phyloP scores from a whole-genome alignment of 2,797 vertebrate genomes.

The Sebastes hubbsi region DNA sequence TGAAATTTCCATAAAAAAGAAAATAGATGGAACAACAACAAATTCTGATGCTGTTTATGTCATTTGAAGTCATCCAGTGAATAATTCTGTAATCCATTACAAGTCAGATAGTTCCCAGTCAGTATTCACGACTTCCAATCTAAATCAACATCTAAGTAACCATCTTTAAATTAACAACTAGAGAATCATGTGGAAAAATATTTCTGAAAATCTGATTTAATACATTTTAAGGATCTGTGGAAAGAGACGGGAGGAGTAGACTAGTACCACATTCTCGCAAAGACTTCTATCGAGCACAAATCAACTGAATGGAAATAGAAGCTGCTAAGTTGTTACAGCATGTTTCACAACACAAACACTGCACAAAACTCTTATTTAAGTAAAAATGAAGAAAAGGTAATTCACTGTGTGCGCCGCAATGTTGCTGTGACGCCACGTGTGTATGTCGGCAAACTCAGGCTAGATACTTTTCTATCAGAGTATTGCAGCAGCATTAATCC shows the following conservation, averaged over 20 bases:
- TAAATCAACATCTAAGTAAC: background rate
- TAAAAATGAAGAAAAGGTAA: background rate
- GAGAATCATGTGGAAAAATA: background rate
- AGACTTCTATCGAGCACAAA: background rate
- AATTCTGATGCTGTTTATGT: background rate
- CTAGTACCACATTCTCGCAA: background rate
- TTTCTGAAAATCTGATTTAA: background rate
- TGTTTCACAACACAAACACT: background rate
- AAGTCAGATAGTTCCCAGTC: background rate
- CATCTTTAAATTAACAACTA: background rate
- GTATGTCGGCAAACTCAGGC: no score
- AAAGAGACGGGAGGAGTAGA: background rate
- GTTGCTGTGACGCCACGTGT: background rate
- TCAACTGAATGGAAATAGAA: background rate
- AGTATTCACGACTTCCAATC: background rate
- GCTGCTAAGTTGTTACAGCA: background rate
- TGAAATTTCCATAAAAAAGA: background rate
- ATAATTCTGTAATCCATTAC: background rate
- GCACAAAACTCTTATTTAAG: background rate
- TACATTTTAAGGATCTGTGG: background rate
- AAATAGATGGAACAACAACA: background rate
- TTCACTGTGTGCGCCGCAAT: background rate
- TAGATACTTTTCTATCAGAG: background rate
- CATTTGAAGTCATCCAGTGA: background rate
- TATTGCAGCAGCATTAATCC: background rate